Evolutionary conservation across 2,888 invertebrate species (phyloP).

Genomic region (Eledone cirrhosa): DNA sequence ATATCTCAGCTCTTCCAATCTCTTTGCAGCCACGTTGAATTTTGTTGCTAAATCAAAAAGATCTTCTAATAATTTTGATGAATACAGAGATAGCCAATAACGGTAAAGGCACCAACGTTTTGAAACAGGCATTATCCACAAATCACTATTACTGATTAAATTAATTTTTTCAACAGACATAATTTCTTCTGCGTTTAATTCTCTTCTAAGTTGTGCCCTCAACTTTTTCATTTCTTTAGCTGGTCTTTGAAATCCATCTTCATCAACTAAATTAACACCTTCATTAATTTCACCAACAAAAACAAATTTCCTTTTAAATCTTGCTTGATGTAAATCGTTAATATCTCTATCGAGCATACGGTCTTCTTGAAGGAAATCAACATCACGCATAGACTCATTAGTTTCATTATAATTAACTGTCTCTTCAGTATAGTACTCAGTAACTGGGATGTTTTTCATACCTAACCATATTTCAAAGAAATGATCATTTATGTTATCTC

Average conservation of each 20-base stretch:
- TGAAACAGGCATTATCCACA: conserved; percentile 49
- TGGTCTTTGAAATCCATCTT: conserved; percentile 29
- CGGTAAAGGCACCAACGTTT: conserved; percentile 69
- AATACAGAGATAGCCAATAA: conserved; percentile 58
- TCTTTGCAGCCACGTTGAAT: conserved; percentile 38
- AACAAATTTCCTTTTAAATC: background rate
- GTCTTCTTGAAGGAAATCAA: conserved; percentile 33
- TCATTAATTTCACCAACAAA: background rate
- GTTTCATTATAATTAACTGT: conserved; percentile 33
- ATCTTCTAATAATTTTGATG: conserved; percentile 35
- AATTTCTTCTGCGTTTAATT: conserved; percentile 40
- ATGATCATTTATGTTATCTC: background rate
- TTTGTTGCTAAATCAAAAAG: conserved; percentile 35
- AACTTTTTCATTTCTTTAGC: conserved; percentile 37
- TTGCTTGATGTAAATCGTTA: background rate
- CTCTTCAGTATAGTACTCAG: background rate
- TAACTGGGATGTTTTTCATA: background rate
- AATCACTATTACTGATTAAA: conserved; percentile 38
- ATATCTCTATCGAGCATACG: conserved; percentile 31
- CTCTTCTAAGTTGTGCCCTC: conserved; percentile 32
- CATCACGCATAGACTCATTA: conserved; percentile 39
- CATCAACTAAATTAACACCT: background rate
- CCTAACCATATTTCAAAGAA: conserved; percentile 27
- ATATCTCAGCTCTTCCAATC: conserved; percentile 39
- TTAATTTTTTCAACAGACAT: conserved; percentile 49